Evolutionary conservation across 2,113 vertebrate genomes (phyloP).

Genomic region (Rhizomys pruinosus): DNA sequence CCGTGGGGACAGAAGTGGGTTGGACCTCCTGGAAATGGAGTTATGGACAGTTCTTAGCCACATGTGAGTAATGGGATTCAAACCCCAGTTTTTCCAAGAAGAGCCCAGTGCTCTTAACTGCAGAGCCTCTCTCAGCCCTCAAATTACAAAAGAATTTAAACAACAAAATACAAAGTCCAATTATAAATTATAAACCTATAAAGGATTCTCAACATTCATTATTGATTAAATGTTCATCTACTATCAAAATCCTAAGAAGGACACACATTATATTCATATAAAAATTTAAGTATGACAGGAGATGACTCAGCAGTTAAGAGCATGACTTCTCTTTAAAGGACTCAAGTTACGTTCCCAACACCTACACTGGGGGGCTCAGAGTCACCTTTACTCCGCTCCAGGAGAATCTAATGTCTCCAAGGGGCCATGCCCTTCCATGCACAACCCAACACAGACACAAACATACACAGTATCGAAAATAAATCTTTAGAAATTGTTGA

Average conservation of each 20-base stretch:
- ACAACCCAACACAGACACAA: not conserved
- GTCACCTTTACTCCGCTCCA: not conserved
- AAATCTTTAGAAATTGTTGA: not conserved
- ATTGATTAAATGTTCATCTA: constrained; percentile 20
- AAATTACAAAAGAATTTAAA: constrained; percentile 16
- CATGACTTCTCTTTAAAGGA: not conserved
- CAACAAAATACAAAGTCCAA: not conserved
- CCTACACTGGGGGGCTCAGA: not conserved
- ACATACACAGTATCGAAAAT: not conserved
- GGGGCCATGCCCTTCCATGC: too few species aligned
- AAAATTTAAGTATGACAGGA: not conserved
- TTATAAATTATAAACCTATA: not conserved
- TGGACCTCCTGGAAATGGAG: too few species aligned
- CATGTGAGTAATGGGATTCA: too few species aligned
- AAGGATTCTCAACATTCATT: not conserved
- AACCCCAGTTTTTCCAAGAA: too few species aligned
- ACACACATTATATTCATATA: not conserved
- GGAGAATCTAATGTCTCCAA: not conserved
- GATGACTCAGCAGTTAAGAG: not conserved
- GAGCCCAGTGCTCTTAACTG: too few species aligned
- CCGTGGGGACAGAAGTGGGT: too few species aligned
- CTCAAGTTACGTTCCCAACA: not conserved
- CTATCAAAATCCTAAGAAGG: constrained; percentile 31
- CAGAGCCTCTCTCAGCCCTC: too few species aligned
- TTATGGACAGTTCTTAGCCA: too few species aligned